These are phyloP conservation scores for Cryptoleucopteryx plumbea DNA, from an alignment of 2,113 vertebrate species.

Conservation along the genomic window DNA sequence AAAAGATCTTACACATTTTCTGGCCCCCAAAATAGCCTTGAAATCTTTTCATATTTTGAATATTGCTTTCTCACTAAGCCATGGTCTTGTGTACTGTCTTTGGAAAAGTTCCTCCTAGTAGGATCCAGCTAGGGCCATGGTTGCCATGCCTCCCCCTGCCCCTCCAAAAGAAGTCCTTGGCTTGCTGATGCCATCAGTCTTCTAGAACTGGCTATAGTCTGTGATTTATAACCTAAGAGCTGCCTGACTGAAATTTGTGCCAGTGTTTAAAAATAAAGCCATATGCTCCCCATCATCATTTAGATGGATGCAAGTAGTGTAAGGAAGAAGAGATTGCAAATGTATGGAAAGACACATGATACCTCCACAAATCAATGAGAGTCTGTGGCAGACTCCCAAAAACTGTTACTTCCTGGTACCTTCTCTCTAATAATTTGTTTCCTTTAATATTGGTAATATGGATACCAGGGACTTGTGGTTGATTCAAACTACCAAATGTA, in stretches of 20 bases:
- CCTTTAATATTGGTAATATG: not conserved
- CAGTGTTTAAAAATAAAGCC: conserved; percentile 24
- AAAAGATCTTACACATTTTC: not conserved
- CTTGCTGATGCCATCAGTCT: not conserved
- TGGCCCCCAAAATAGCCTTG: not conserved
- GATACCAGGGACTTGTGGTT: not conserved
- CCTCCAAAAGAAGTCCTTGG: not conserved
- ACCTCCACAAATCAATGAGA: not conserved
- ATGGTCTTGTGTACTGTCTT: not conserved
- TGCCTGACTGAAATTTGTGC: not conserved
- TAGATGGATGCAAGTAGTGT: not conserved
- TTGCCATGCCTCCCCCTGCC: not conserved
- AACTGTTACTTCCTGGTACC: not conserved
- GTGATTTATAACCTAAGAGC: not conserved
- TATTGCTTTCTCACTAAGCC: not conserved
- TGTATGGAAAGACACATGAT: not conserved
- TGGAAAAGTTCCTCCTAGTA: not conserved
- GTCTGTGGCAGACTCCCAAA: not conserved
- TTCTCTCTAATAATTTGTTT: not conserved
- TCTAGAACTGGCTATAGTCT: not conserved
- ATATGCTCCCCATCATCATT: not conserved
- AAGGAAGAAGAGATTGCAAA: not conserved
- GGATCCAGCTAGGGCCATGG: not conserved
- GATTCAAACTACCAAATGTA: not conserved
- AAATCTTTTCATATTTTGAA: not conserved